Evolutionary conservation across 2,888 invertebrate genomes (phyloP).

Genomic region (Trichogramma evanescens): DNA sequence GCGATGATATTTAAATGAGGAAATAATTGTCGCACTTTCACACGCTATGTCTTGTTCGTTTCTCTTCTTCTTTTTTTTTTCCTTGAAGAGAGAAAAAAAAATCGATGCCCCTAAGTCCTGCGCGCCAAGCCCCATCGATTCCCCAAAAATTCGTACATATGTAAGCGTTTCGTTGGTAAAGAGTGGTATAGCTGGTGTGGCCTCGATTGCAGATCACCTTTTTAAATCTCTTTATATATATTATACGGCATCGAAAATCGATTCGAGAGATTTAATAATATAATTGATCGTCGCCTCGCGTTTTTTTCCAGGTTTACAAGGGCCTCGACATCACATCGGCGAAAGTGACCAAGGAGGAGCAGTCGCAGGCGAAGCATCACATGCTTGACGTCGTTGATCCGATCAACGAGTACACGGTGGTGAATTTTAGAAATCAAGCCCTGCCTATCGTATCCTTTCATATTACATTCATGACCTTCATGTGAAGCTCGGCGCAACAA

Average conservation of each 20-base stretch:
- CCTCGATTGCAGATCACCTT: no score
- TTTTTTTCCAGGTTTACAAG: conserved; percentile 73
- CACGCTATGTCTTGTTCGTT: no score
- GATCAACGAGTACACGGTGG: conserved; percentile 69
- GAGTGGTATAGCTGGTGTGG: neutral
- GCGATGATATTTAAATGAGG: no score
- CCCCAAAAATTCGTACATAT: no score
- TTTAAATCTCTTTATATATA: no score
- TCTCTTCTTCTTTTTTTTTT: no score
- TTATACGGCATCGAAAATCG: neutral
- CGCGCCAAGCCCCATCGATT: no score
- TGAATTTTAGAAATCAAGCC: conserved; percentile 75
- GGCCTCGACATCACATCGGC: conserved; percentile 89
- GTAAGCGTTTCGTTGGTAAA: no score
- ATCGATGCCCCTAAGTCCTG: no score
- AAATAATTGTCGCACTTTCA: no score
- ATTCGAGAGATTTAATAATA: neutral
- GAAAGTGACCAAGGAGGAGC: conserved; percentile 80
- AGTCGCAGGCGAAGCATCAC: conserved; percentile 72
- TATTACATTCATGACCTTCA: neutral
- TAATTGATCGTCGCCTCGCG: neutral
- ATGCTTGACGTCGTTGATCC: conserved; percentile 82
- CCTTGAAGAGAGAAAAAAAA: no score
- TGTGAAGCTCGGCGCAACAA: neutral
- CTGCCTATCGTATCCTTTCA: conserved; percentile 75